Evolutionary conservation across 2,113 vertebrate genomes (phyloP).

Genomic region (Neogobius melanostomus): DNA sequence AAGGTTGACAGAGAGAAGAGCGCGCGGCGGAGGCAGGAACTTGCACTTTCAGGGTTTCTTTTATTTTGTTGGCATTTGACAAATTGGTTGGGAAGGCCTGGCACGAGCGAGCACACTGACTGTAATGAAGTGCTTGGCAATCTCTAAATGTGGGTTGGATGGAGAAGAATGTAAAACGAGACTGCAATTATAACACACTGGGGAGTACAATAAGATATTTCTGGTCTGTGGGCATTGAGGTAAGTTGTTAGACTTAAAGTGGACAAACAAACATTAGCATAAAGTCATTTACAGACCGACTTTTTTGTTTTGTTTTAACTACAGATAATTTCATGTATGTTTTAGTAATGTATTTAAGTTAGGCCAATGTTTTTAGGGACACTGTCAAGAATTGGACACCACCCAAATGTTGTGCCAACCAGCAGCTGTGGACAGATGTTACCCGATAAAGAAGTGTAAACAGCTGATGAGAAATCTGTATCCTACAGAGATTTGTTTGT

Average conservation of each 20-base stretch:
- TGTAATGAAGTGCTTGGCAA: conserved; percentile 13
- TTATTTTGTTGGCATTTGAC: conserved; percentile 37
- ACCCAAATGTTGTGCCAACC: conserved; percentile 11
- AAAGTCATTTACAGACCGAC: too few species aligned
- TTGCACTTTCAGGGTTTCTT: conserved; percentile 30
- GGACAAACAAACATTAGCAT: neutral
- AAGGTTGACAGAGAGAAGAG: conserved; percentile 36
- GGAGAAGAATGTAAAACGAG: neutral
- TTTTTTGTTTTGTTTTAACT: too few species aligned
- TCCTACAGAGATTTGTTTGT: conserved; percentile 27
- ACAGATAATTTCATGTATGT: too few species aligned
- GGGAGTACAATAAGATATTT: conserved; percentile 3
- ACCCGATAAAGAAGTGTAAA: conserved; percentile 12
- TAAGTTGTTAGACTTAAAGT: neutral
- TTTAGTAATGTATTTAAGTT: too few species aligned
- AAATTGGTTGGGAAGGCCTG: conserved; percentile 25
- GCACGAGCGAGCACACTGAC: conserved; percentile 7
- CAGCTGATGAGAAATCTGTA: conserved; percentile 1
- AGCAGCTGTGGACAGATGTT: neutral
- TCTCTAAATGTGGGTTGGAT: neutral
- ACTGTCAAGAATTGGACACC: conserved; percentile 1
- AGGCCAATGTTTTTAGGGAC: neutral
- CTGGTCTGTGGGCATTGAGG: neutral
- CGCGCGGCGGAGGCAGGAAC: conserved; percentile 4
- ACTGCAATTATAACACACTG: neutral